phyloP scores from a whole-genome alignment of 2,888 invertebrate species.

The Andrena bucephala region DNA sequence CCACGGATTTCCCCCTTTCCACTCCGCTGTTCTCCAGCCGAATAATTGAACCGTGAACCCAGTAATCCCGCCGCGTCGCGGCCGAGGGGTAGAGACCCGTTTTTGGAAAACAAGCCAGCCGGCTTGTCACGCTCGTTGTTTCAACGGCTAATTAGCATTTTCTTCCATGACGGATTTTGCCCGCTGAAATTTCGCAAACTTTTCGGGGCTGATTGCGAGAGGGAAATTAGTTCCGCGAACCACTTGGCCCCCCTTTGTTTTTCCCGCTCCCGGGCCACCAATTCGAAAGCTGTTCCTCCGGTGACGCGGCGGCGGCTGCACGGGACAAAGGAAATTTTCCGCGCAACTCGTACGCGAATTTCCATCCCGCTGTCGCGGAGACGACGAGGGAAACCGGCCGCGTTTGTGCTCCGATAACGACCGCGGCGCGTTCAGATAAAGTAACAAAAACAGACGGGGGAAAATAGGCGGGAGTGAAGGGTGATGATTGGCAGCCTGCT shows the following conservation, averaged over 20 bases:
- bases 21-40: not conserved
- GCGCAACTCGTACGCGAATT: slow-evolving; percentile 21
- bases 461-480: not conserved
- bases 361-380: not conserved
- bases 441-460: not conserved
- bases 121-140: not conserved
- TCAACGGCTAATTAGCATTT: slow-evolving; percentile 7
- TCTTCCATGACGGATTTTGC: not conserved
- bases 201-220: not conserved
- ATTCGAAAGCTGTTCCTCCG: not conserved
- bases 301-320: not conserved
- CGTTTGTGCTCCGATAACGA: not conserved
- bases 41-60: slow-evolving; percentile 11
- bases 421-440: not conserved
- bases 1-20: slow-evolving; percentile 8
- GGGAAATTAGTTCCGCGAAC: not conserved
- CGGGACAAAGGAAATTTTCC: slow-evolving; percentile 15
- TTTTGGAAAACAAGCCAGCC: not conserved
- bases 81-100: not conserved
- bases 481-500: not conserved
- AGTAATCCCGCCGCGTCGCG: not conserved
- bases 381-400: not conserved
- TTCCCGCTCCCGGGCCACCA: not conserved
- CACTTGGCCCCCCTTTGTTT: not conserved
- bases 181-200: not conserved